Evolutionary conservation across 2,888 invertebrate species (phyloP).

Genomic region (Phaonia tiefii): DNA sequence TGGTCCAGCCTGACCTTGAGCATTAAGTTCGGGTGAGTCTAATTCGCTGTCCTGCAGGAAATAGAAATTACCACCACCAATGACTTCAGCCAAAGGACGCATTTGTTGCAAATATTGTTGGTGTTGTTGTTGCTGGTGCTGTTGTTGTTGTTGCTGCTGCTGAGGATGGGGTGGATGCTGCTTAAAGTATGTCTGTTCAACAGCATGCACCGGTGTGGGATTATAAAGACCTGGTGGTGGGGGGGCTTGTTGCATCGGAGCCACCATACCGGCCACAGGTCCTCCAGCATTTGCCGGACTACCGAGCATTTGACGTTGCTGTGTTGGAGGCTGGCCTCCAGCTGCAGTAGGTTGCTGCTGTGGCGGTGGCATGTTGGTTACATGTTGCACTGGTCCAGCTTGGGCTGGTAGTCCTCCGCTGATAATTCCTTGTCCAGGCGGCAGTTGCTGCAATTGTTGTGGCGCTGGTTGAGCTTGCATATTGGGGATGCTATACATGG

Average conservation of each 20-base stretch:
- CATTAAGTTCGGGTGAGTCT: conserved; percentile 84
- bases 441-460: conserved; percentile 74
- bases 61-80: conserved; percentile 89
- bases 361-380: conserved; percentile 44
- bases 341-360: conserved; percentile 68
- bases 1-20: conserved; percentile 74
- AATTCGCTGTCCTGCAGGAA: conserved; percentile 95
- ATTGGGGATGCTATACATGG: conserved; percentile 64
- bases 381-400: conserved; percentile 63
- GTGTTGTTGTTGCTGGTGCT: conserved; percentile 85
- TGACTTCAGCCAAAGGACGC: conserved; percentile 88
- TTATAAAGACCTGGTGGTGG: conserved; percentile 78
- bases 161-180: conserved; percentile 85
- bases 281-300: conserved; percentile 70
- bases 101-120: conserved; percentile 83
- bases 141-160: conserved; percentile 82
- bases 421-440: conserved; percentile 82
- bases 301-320: conserved; percentile 71
- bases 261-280: conserved; percentile 60
- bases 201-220: conserved; percentile 84
- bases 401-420: conserved; percentile 74
- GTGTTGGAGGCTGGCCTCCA: conserved; percentile 69
- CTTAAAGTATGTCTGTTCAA: conserved; percentile 85
- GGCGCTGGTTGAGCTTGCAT: conserved; percentile 79
- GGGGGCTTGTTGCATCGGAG: conserved; percentile 65